Evolutionary conservation across 2,797 vertebrate genomes (phyloP).

Genomic region (Vultur gryphus): DNA sequence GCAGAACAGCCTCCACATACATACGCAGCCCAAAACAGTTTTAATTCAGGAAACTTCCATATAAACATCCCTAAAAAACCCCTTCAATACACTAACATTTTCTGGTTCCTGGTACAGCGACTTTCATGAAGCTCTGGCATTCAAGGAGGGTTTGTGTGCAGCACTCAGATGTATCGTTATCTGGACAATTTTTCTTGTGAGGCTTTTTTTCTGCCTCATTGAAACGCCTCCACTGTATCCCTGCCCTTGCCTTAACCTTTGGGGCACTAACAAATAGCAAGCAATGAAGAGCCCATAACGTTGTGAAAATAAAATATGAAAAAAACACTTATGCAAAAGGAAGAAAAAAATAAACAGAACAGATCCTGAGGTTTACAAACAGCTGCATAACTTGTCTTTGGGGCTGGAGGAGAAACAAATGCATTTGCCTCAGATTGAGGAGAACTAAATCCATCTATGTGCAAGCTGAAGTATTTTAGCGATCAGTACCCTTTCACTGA

Average conservation of each 20-base stretch:
- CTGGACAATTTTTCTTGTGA: not conserved
- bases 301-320: not conserved
- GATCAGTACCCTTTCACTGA: not conserved
- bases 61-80: not conserved
- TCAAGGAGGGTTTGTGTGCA: not conserved
- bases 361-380: not conserved
- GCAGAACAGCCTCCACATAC: not conserved
- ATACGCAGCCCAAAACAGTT: not conserved
- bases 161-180: not conserved
- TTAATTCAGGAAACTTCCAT: not conserved
- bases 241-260: not conserved
- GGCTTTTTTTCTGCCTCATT: not conserved
- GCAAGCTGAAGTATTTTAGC: not conserved
- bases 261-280: not conserved
- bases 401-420: not conserved
- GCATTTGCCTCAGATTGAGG: not conserved
- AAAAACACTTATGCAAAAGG: not conserved
- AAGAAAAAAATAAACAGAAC: not conserved
- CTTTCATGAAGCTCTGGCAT: not conserved
- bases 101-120: not conserved
- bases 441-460: not conserved
- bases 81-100: rapidly evolving
- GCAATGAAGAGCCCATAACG: not conserved
- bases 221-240: not conserved
- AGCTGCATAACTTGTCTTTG: not conserved